These are phyloP conservation scores for Campoletis sonorensis DNA, from an alignment of 1,140 invertebrate species.

Conservation along the genomic window DNA sequence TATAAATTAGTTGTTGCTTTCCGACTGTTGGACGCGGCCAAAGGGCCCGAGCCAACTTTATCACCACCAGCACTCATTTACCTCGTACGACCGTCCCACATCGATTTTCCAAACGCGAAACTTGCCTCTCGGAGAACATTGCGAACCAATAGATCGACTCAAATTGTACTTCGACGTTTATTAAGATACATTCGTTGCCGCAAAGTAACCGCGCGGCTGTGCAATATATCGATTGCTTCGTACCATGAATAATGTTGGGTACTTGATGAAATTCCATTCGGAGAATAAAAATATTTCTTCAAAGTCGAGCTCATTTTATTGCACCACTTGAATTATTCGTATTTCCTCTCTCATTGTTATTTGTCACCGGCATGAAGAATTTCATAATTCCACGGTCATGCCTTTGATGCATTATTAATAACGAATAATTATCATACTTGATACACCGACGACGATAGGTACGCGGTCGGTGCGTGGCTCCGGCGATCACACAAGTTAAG, in stretches of 20 bases:
- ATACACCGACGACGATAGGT: no score
- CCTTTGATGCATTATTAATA: neutral
- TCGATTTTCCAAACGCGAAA: conserved; percentile 7
- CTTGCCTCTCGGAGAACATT: neutral
- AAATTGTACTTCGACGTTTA: conserved; percentile 21
- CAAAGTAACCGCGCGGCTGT: neutral
- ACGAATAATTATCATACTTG: neutral
- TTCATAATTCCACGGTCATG: no score
- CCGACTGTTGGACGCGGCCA: conserved; percentile 11
- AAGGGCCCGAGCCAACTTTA: neutral
- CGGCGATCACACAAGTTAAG: no score
- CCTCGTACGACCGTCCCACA: neutral
- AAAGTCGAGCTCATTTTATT: no score
- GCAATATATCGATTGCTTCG: neutral
- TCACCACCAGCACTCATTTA: neutral
- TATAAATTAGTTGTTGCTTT: conserved; percentile 42
- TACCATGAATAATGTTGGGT: neutral
- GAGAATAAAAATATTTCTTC: neutral
- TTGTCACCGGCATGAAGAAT: no score
- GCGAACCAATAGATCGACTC: neutral
- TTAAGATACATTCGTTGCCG: conserved; percentile 10
- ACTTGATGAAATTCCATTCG: neutral
- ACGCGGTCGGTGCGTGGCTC: no score
- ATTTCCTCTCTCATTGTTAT: no score
- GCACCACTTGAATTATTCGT: no score